Base-by-base conservation (phyloP, 1,140 invertebrate genomes). In the Caenorhabditis tropicalis region DNA sequence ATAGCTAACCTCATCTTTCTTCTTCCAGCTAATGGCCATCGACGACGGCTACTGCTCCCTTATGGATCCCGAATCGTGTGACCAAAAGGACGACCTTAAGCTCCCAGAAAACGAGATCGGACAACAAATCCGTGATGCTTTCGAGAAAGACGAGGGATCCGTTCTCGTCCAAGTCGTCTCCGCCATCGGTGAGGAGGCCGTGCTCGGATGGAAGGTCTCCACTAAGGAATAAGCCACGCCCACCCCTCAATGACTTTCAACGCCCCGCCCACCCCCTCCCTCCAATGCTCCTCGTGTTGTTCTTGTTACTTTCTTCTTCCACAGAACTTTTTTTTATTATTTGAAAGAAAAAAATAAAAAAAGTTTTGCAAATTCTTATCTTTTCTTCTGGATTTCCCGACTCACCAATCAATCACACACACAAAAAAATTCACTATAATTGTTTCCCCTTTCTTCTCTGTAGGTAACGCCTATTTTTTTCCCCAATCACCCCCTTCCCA, bases 11-110 rank as follows among this genome's bases (percentile, higher is more conserved):
- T 10, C 27, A 0, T 6, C 19, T 39, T 2, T 27, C 1, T 51
- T 70, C 6, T 85, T 86, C 39, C 82, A 87, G 87, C 58, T 87
- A 19, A 81, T 87, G 60, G 43, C 84, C 56, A 86, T 87, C 87
- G 87, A 88, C 21, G 87, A 88, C 79, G 86, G 86, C 29, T 88
- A 51, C 84, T 65, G 82, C 74, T 81, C 74, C 74, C 87, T 88
- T n/a, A 86, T 88, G 87, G 82, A 88, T 79, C 82, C 85, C 4
- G 86, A 88, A 43, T 82, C 84, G 33, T 87, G 86, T 48, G 87
- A 88, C 16, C 79, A 48, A 46, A 88, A 88, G 86, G 86, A 88
- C 53, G 86, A 88, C 36, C 53, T 88, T 12, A 48, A 56, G 21
- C 51, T 85, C 19, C 87, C 87, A 21, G 86, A 88, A 16, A 85